Base-by-base conservation (phyloP, 2,113 vertebrate genomes). In the Scartelaos histophorus region DNA sequence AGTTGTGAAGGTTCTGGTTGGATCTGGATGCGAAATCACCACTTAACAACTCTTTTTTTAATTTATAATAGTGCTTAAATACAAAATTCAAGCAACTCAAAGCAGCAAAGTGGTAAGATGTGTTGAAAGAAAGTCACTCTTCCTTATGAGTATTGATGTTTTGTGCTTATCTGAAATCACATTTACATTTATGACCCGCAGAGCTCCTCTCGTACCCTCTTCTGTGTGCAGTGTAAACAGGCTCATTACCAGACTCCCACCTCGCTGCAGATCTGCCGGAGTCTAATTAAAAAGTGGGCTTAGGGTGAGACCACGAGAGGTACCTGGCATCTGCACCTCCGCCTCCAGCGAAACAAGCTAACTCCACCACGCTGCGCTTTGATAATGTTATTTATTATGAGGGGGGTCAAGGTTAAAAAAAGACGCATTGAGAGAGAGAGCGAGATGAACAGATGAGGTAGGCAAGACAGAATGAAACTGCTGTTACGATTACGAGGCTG, bases 251-350 rank as follows among this genome's bases (percentile, higher is more conserved):
- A 19, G 60, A 38, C 60, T 35, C 60, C 60, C 29, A 64, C 60
- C 60, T 35, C 17, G 60, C 29, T 38, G 25, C 34, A 15, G 15
- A 61, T 61, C 25, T 61, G 58, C 58, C 58, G 5, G 29, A 64
- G 29, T 38, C 29, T 64, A 64, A 64, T 64, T 64, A 64, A 64
- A 62, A 64, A 64, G 60, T 64, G 60, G 17, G 29, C 60, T 34
- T 64, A 38, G 60, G 60, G 60, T 64, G 34, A 64, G 60, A n/a
- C 60, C 17, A 15, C 54, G 60, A 16, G 15, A 15, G 9, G 29
- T 64, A 64, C 60, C 60, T 64, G 60, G 60, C 60, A 64, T 34
- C 17, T 25, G 24, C 57, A 25, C 25, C 57, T 29, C 57, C 57
- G 57, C 29, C 34, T 35, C 29, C 29, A n/a, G 34, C 60, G 9